phyloP scores from a whole-genome alignment of 1,140 invertebrate species.

The Tribolium madens region DNA sequence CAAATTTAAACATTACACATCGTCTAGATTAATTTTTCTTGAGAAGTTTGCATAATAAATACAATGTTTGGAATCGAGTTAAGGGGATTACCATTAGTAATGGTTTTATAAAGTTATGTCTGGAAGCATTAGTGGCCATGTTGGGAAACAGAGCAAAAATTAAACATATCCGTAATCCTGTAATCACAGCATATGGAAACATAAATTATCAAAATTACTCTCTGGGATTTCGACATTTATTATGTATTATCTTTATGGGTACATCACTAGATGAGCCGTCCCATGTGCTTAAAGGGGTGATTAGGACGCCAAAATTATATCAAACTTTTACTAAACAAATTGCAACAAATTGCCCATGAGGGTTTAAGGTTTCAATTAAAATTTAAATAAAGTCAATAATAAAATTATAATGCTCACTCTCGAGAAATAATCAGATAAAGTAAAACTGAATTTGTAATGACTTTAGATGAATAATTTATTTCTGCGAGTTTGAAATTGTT shows the following conservation, averaged over 20 bases:
- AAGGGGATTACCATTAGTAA: conserved; percentile 16
- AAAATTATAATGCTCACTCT: background rate
- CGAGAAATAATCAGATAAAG: background rate
- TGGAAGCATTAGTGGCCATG: conserved; percentile 18
- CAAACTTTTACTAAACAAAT: background rate
- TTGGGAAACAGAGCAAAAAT: background rate
- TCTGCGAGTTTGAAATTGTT: background rate
- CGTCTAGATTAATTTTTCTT: background rate
- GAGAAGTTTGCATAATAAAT: conserved; percentile 9
- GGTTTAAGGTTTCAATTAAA: background rate
- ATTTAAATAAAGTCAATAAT: background rate
- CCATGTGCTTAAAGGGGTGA: background rate
- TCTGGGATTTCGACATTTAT: background rate
- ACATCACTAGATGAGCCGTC: background rate
- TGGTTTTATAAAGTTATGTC: conserved; percentile 33
- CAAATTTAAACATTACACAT: conserved; percentile 8
- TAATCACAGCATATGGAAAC: too few species aligned
- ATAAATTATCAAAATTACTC: background rate
- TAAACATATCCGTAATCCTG: too few species aligned
- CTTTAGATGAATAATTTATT: background rate
- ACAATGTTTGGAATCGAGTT: conserved; percentile 24
- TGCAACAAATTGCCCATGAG: background rate
- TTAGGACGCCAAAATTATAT: background rate
- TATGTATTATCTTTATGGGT: background rate
- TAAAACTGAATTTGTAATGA: background rate